Conservation (phyloP, 2,888 invertebrate genomes). For the Drosophila algonquin region DNA sequence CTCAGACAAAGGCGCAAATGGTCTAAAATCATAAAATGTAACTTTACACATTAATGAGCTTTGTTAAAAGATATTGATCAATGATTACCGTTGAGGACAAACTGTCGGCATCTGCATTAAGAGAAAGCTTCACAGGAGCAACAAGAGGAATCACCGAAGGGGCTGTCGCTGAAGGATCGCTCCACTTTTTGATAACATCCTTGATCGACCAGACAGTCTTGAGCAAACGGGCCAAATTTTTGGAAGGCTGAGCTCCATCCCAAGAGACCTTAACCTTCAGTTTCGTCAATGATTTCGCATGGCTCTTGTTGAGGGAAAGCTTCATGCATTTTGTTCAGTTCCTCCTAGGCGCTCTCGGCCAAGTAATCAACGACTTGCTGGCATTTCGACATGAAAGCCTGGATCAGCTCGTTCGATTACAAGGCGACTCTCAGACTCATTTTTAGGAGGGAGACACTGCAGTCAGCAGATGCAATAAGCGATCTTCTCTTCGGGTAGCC, state of each 20-base stretch:
- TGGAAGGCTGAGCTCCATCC: constrained; percentile 51
- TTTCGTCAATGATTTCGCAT: constrained; percentile 34
- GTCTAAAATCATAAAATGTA: constrained; percentile 27
- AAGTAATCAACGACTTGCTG: constrained; percentile 56
- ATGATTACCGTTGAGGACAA: constrained; percentile 55
- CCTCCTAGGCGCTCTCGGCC: constrained; percentile 27
- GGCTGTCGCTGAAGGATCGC: too few relatives aligned
- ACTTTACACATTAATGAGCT: too few relatives aligned
- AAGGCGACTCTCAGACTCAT: constrained; percentile 50
- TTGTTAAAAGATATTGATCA: too few relatives aligned
- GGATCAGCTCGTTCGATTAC: constrained; percentile 48
- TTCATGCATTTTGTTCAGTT: background rate
- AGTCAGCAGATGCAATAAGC: constrained; percentile 45
- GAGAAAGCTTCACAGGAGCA: constrained; percentile 39
- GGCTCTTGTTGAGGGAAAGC: background rate
- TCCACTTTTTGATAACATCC: constrained; percentile 43
- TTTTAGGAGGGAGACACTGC: constrained; percentile 47
- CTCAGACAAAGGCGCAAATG: constrained; percentile 53
- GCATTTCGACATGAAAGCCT: constrained; percentile 52
- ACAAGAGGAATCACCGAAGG: constrained; percentile 61
- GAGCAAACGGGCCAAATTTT: constrained; percentile 35
- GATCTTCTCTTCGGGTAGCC: constrained; percentile 42
- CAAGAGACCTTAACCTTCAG: background rate
- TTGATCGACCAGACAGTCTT: constrained; percentile 37
- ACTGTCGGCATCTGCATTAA: constrained; percentile 57